phyloP scores from a whole-genome alignment of 2,797 vertebrate genomes.

The Calcarius lapponicus region DNA sequence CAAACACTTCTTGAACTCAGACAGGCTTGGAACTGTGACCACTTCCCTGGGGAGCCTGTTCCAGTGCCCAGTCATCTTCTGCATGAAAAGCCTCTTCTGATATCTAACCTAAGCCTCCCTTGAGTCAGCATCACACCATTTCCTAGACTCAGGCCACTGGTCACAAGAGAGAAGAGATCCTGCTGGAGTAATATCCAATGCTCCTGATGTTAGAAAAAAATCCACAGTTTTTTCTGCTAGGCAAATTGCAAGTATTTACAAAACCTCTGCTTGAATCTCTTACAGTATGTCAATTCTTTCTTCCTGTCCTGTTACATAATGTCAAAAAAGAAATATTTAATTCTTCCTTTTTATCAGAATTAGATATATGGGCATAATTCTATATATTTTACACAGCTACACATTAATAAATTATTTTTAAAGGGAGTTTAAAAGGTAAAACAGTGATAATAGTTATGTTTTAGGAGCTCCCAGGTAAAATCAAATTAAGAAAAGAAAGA shows the following conservation, averaged over 20 bases:
- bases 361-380: not conserved
- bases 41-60: not conserved
- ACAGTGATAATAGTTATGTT: not conserved
- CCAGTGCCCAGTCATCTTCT: not conserved
- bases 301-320: not conserved
- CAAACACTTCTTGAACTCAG: not conserved
- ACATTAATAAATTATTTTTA: not conserved
- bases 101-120: not conserved
- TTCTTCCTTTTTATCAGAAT: not conserved
- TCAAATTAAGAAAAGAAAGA: not conserved
- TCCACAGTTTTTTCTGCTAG: not conserved
- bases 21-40: not conserved
- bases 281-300: not conserved
- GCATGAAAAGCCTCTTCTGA: not conserved
- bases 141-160: not conserved
- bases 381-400: not conserved
- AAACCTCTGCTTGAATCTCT: not conserved
- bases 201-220: not conserved
- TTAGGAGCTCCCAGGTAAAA: not conserved
- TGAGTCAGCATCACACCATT: not conserved
- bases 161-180: not conserved
- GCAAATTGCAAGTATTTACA: not conserved
- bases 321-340: not conserved
- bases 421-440: not conserved
- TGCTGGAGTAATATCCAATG: not conserved